Conservation (phyloP, 1,140 invertebrate genomes). For the Trialeurodes vaporariorum region DNA sequence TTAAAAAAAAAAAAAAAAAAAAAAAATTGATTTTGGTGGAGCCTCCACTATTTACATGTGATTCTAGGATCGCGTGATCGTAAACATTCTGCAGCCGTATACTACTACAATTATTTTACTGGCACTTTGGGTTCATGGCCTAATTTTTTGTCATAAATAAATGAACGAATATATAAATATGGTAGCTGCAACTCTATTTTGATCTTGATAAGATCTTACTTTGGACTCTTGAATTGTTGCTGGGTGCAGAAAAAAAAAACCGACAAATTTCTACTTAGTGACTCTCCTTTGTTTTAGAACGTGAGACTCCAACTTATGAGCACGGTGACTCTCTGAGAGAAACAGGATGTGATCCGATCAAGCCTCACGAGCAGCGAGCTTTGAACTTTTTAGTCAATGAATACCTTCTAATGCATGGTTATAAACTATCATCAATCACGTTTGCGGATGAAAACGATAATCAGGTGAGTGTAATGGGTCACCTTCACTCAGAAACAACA, state of each 20-base stretch:
- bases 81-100: too few relatives aligned
- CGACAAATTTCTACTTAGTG: too few relatives aligned
- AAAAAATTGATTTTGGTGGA: too few relatives aligned
- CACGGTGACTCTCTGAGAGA: constrained; percentile 8
- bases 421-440: constrained; percentile 81
- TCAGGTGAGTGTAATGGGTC: constrained; percentile 51
- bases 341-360: constrained; percentile 42
- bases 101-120: too few relatives aligned
- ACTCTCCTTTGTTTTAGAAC: too few relatives aligned
- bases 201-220: constrained; percentile 15
- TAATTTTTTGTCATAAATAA: constrained; percentile 4
- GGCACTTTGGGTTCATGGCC: not conserved
- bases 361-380: constrained; percentile 72
- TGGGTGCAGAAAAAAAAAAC: too few relatives aligned
- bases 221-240: too few relatives aligned
- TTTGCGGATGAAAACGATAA: constrained; percentile 87
- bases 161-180: constrained; percentile 12
- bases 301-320: constrained; percentile 38
- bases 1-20: too few relatives aligned
- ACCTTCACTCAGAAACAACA: too few relatives aligned
- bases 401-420: constrained; percentile 65
- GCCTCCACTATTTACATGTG: too few relatives aligned
- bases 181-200: constrained; percentile 11
- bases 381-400: constrained; percentile 83
- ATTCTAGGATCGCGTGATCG: too few relatives aligned